phyloP scores from a whole-genome alignment of 2,113 vertebrate species.

The Rhea americana region DNA sequence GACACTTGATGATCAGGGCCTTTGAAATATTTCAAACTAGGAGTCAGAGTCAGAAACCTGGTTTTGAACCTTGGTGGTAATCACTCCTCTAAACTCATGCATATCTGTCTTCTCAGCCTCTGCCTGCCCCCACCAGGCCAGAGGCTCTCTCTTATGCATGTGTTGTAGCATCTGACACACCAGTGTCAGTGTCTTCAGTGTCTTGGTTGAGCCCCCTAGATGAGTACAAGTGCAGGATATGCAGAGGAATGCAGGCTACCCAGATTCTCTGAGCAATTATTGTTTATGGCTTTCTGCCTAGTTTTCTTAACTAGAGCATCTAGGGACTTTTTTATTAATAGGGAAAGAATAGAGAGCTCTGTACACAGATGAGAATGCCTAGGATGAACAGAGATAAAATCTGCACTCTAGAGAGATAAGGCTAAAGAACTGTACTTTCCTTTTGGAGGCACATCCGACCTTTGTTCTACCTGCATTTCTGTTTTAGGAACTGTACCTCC shows the following conservation, averaged over 20 bases:
- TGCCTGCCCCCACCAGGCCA: background rate
- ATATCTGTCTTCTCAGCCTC: background rate
- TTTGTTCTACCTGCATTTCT: background rate
- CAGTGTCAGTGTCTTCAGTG: background rate
- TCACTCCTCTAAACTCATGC: background rate
- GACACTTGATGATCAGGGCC: background rate
- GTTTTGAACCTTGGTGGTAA: background rate
- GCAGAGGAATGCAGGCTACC: background rate
- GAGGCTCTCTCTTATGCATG: background rate
- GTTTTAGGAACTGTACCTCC: background rate
- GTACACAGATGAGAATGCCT: background rate
- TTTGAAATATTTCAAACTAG: background rate
- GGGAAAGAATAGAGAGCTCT: background rate
- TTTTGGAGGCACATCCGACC: background rate
- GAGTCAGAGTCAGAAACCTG: background rate
- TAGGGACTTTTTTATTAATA: background rate
- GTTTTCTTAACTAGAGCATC: background rate
- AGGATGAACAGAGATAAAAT: background rate
- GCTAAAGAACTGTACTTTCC: background rate
- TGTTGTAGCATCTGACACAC: background rate
- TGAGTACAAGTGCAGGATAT: background rate
- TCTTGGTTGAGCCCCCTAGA: background rate
- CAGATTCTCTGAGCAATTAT: background rate
- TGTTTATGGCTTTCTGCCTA: background rate
- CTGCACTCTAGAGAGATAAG: background rate